These are phyloP conservation scores for Chaetodon auriga DNA, from an alignment of 2,113 vertebrate genomes.

Conservation along the genomic window DNA sequence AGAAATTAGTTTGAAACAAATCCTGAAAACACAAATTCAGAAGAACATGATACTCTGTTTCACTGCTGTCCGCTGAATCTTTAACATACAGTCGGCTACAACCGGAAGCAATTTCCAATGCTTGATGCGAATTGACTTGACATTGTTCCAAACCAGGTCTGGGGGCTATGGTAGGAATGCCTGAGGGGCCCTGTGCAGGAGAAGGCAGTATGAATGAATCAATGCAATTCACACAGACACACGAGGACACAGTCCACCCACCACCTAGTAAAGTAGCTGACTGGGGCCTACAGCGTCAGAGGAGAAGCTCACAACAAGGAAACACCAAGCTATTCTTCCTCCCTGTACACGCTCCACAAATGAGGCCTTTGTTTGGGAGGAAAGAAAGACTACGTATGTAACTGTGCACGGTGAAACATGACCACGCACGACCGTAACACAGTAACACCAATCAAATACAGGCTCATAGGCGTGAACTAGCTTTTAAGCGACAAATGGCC, in stretches of 20 bases:
- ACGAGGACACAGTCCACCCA: constrained; percentile 70
- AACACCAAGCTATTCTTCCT: constrained; percentile 72
- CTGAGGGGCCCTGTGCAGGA: constrained; percentile 65
- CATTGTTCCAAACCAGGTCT: constrained; percentile 63
- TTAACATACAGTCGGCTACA: constrained; percentile 28
- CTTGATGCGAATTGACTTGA: constrained; percentile 61
- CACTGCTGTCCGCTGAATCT: constrained; percentile 2
- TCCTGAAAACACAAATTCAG: background rate
- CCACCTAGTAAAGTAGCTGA: constrained; percentile 62
- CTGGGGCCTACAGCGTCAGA: constrained; percentile 64
- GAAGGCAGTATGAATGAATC: constrained; percentile 73
- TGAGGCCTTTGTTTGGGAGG: constrained; percentile 64
- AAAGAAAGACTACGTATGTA: constrained; percentile 38
- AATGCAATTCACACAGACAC: constrained; percentile 69
- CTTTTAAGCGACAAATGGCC: constrained; percentile 41
- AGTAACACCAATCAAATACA: constrained; percentile 27
- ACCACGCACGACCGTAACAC: constrained; percentile 36
- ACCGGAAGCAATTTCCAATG: constrained; percentile 56
- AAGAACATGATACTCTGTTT: background rate
- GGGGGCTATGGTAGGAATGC: constrained; percentile 71
- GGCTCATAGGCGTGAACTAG: constrained; percentile 13
- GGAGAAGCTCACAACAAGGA: constrained; percentile 59
- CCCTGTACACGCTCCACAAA: constrained; percentile 54
- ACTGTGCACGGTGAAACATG: constrained; percentile 14
- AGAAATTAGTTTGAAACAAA: background rate